Percentiles rank a stretch among this genome's conserved stretches.
phyloP scores from a whole-genome alignment of 2,797 vertebrate genomes.

The Enoplosus armatus region DNA sequence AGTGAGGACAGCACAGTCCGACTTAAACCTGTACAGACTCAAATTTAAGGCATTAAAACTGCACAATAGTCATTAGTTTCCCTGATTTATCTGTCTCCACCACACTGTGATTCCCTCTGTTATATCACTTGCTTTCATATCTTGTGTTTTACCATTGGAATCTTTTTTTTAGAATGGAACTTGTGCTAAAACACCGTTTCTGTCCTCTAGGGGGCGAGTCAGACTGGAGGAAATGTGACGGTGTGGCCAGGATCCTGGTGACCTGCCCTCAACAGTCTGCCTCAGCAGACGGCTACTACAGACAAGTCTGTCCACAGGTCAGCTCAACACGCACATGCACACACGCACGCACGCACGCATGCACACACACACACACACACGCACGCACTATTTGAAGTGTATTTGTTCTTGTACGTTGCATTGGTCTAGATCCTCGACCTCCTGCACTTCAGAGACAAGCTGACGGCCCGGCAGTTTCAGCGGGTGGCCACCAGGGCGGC shows the following conservation, averaged over 20 bases:
- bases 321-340: neutral
- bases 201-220: constrained; percentile 85
- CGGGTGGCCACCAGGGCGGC: constrained; percentile 89
- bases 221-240: constrained; percentile 94
- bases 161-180: neutral
- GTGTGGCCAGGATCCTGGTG: constrained; percentile 90
- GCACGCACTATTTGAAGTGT: neutral
- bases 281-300: constrained; percentile 90
- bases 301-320: constrained; percentile 93
- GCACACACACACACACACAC: neutral
- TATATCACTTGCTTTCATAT: neutral
- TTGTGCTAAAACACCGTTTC: neutral
- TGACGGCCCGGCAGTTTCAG: constrained; percentile 90
- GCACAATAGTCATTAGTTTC: neutral
- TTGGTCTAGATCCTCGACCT: constrained; percentile 88
- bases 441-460: constrained; percentile 90
- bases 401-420: neutral
- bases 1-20: neutral
- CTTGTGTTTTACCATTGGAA: neutral
- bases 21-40: neutral
- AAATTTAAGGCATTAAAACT: too few relatives aligned
- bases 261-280: constrained; percentile 93
- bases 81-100: neutral
- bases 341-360: too few relatives aligned
- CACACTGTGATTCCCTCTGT: neutral